A percentile compares a stretch with the other conserved stretches of the same genome.
Conservation (phyloP, 1,140 invertebrate species). For the Drosophila kurseongensis region DNA sequence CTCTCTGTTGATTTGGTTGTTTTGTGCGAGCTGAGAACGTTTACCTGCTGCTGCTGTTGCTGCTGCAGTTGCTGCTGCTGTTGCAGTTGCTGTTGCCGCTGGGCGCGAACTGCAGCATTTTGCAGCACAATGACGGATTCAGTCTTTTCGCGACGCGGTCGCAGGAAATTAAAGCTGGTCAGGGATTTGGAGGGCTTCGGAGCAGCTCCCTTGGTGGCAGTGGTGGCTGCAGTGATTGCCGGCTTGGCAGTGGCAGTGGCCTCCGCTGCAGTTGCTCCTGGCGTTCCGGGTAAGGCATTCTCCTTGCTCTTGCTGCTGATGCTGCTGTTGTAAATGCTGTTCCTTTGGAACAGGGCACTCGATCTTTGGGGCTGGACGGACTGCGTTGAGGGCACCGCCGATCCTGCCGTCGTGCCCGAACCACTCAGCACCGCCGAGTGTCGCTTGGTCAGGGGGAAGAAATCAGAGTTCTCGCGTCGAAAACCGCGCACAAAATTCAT, state of each 20-base stretch:
- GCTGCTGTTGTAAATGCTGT: conserved; percentile 85
- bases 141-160: conserved; percentile 92
- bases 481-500: conserved; percentile 91
- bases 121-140: conserved; percentile 92
- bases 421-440: conserved; percentile 89
- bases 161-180: conserved; percentile 84
- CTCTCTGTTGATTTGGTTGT: conserved; percentile 38
- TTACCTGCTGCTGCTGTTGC: conserved; percentile 84
- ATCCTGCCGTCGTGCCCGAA: conserved; percentile 76
- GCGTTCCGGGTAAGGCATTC: not conserved
- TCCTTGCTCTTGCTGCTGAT: conserved; percentile 28
- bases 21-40: conserved; percentile 78
- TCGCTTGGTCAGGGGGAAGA: conserved; percentile 89
- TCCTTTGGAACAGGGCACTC: conserved; percentile 88
- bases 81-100: conserved; percentile 84
- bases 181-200: conserved; percentile 58
- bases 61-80: conserved; percentile 34
- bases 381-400: conserved; percentile 76
- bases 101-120: conserved; percentile 86
- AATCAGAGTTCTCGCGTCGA: conserved; percentile 92
- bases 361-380: conserved; percentile 85
- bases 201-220: conserved; percentile 24
- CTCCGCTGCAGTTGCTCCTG: conserved; percentile 24
- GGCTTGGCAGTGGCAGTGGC: conserved; percentile 2
- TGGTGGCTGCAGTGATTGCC: conserved; percentile 16